Percentiles rank a stretch among this genome's conserved stretches.
phyloP scores from a whole-genome alignment of 2,888 invertebrate genomes.

The Athalia circularis region DNA sequence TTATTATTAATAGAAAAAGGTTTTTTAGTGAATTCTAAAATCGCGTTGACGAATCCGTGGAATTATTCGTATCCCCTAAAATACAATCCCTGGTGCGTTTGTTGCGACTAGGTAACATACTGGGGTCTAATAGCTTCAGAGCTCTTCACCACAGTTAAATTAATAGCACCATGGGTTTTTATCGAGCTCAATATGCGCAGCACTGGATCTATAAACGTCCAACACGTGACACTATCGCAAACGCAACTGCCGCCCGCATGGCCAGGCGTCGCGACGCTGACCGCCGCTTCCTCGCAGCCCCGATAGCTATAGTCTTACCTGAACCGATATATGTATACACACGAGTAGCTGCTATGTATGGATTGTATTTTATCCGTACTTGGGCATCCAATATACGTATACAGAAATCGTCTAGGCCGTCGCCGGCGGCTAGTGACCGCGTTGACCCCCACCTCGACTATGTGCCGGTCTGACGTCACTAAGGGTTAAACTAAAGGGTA shows the following conservation, averaged over 20 bases:
- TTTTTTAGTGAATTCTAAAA: too few relatives aligned
- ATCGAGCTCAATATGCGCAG: constrained; percentile 28
- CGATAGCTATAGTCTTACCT: constrained; percentile 32
- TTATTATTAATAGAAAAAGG: too few relatives aligned
- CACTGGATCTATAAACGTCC: constrained; percentile 46
- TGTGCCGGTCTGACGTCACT: constrained; percentile 23
- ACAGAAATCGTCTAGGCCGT: constrained; percentile 9
- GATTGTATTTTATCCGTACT: background rate
- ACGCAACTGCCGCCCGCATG: constrained; percentile 61
- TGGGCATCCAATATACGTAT: background rate
- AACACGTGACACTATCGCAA: constrained; percentile 58
- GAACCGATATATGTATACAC: background rate
- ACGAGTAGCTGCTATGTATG: background rate
- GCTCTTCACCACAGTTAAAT: constrained; percentile 1
- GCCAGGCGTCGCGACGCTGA: constrained; percentile 66
- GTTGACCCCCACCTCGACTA: constrained; percentile 32
- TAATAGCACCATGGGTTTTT: constrained; percentile 5
- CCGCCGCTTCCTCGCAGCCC: constrained; percentile 56
- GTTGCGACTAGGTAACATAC: background rate
- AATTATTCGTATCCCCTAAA: too few relatives aligned
- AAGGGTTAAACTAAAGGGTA: constrained; percentile 2
- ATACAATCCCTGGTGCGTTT: background rate
- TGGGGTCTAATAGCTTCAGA: background rate
- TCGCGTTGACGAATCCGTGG: too few relatives aligned
- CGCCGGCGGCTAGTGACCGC: constrained; percentile 33